Evolutionary conservation across 2,888 invertebrate genomes (phyloP).

Genomic region (Troilus luridus): DNA sequence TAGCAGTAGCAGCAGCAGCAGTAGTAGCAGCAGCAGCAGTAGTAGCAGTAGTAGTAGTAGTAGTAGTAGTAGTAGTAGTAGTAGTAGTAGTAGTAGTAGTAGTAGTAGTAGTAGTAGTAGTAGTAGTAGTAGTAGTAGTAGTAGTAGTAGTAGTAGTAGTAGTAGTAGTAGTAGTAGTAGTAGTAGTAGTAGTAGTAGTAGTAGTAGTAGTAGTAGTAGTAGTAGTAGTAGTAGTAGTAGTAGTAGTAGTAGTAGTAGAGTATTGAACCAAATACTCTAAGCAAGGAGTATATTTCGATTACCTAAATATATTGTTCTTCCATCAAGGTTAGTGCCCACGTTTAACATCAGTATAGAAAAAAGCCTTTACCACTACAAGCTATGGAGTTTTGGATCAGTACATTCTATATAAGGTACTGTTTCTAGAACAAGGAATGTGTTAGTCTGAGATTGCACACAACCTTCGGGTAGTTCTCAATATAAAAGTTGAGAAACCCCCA

Average conservation of each 20-base stretch:
- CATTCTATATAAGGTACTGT: too few species aligned
- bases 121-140: conserved; percentile 5
- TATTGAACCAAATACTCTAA: too few species aligned
- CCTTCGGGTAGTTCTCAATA: too few species aligned
- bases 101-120: conserved; percentile 18
- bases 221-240: conserved; percentile 6
- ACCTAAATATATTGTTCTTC: too few species aligned
- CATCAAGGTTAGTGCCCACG: too few species aligned
- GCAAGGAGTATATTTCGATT: too few species aligned
- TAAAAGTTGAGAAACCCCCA: too few species aligned
- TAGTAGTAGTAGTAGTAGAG: conserved; percentile 18
- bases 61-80: background rate
- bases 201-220: conserved; percentile 6
- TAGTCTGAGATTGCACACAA: too few species aligned
- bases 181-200: conserved; percentile 18
- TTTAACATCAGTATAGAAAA: too few species aligned
- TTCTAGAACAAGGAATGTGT: too few species aligned
- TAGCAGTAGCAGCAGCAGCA: background rate
- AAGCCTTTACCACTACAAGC: too few species aligned
- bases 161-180: conserved; percentile 6
- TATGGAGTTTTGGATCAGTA: too few species aligned
- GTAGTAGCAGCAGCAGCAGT: conserved; percentile 39
- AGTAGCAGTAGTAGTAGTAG: conserved; percentile 19
- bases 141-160: conserved; percentile 18
- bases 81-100: conserved; percentile 18